phyloP scores from a whole-genome alignment of 2,113 vertebrate species.

The Narcine bancroftii region DNA sequence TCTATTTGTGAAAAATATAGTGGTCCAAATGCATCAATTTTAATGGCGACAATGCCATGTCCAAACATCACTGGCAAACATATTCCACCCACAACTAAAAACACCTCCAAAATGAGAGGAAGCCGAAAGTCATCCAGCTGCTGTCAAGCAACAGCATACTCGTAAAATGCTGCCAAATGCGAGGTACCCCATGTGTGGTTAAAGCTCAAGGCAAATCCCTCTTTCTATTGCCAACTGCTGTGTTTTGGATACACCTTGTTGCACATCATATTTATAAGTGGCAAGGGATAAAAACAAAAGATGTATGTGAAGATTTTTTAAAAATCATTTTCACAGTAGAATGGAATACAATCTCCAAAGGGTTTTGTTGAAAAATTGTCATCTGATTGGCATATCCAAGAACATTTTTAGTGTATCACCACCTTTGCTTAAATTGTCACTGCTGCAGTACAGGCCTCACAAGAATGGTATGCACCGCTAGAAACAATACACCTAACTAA shows the following conservation, averaged over 20 bases:
- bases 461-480: background rate
- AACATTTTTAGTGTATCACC: background rate
- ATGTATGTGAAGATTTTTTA: background rate
- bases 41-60: background rate
- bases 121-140: background rate
- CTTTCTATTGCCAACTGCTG: background rate
- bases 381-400: background rate
- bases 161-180: background rate
- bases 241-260: background rate
- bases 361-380: background rate
- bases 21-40: background rate
- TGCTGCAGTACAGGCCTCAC: background rate
- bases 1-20: background rate
- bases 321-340: background rate
- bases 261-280: background rate
- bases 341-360: background rate
- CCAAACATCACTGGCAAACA: background rate
- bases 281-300: background rate
- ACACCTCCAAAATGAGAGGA: background rate
- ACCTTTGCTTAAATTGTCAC: background rate
- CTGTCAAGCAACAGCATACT: background rate
- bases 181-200: background rate
- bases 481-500: background rate
- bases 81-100: background rate
- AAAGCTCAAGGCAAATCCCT: background rate